Conservation (phyloP, 1,140 invertebrate genomes). For the Drosophila simulans region DNA sequence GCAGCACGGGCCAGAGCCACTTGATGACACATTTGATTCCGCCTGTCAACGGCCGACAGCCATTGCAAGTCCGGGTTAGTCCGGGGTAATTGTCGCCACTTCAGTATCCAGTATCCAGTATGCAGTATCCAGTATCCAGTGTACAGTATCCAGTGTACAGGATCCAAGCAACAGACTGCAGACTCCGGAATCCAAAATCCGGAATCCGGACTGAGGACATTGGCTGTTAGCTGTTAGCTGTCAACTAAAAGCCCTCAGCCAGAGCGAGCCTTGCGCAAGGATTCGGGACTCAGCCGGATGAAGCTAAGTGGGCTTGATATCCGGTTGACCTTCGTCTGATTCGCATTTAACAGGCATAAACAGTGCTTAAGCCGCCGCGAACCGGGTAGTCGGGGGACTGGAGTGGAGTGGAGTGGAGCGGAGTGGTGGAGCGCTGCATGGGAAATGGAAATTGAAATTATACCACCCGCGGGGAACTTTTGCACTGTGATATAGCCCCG, state of each 20-base stretch:
- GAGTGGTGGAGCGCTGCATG: too few relatives aligned
- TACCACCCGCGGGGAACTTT: slow-evolving; percentile 36
- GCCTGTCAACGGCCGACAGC: slow-evolving; percentile 30
- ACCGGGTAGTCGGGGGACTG: background rate
- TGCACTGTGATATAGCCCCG: background rate
- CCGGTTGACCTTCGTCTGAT: slow-evolving; percentile 56
- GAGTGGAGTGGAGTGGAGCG: background rate
- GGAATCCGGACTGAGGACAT: too few relatives aligned
- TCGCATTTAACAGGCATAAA: slow-evolving; percentile 64
- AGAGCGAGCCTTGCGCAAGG: slow-evolving; percentile 5
- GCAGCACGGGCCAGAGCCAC: slow-evolving; percentile 14
- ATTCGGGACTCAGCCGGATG: slow-evolving; percentile 24
- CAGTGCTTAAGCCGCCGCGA: slow-evolving; percentile 61
- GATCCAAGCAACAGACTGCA: too few relatives aligned
- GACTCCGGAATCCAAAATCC: too few relatives aligned
- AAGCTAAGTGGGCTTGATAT: slow-evolving; percentile 53
- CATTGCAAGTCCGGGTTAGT: slow-evolving; percentile 7
- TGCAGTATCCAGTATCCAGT: background rate
- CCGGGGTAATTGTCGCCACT: slow-evolving; percentile 23
- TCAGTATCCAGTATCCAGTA: background rate
- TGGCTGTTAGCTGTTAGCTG: background rate
- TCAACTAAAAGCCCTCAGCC: slow-evolving; percentile 1
- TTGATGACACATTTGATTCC: slow-evolving; percentile 60
- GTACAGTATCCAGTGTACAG: too few relatives aligned
- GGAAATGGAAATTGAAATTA: slow-evolving; percentile 59